Evolutionary conservation across 2,113 vertebrate genomes (phyloP), one percentile per base, ranked within the genome.

Genomic region (Isichthys henryi): DNA sequence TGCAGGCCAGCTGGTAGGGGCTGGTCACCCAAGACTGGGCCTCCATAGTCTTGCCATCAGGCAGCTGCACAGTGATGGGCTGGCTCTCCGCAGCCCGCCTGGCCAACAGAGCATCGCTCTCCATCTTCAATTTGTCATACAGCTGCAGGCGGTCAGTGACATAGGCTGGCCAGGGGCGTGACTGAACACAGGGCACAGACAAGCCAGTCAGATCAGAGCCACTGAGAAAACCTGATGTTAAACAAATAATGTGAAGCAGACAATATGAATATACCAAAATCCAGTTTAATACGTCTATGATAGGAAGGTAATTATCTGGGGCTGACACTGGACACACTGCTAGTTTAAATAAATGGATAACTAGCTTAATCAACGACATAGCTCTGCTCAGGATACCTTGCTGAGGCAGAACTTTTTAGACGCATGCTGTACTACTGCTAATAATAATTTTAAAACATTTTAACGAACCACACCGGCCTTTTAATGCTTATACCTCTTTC

Each of bases 21-120:
- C 97, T 99, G 0, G 96, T 98, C 93, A 97, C 94, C 98, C 98
- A 99, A 27, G 98, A 97, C 66, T 96, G 96, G 0, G 95, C 97
- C 21, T 94, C 92, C 31, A 98, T 90, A 53, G 94, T 96, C 4
- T 94, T 96, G 11, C 97, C 98, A 46, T 98, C 96, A 0, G 97
- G 97, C 74, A 99, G 94, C 4, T 95, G 96, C 77, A 98, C 97
- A 86, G 94, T 96, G 89, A 99, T 97, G 6, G 96, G 91, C 21
- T 94, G 95, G 90, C 96, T 95, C 8, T 94, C 91, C 21, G 95
- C 96, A 46, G 96, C 97, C 91, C 93, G 97, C 92, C 96, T 94
- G 82, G 96, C 96, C 88, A 97, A 93, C 89, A 99, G 93, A 0
- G 95, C 93, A 62, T 99, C 97, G 0, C 96, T 97, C 89, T 99